A percentile compares a stretch with the other conserved stretches of the same genome.
These are phyloP conservation scores for Poicephalus gulielmi DNA, from an alignment of 2,113 vertebrate genomes.

Conservation along the genomic window DNA sequence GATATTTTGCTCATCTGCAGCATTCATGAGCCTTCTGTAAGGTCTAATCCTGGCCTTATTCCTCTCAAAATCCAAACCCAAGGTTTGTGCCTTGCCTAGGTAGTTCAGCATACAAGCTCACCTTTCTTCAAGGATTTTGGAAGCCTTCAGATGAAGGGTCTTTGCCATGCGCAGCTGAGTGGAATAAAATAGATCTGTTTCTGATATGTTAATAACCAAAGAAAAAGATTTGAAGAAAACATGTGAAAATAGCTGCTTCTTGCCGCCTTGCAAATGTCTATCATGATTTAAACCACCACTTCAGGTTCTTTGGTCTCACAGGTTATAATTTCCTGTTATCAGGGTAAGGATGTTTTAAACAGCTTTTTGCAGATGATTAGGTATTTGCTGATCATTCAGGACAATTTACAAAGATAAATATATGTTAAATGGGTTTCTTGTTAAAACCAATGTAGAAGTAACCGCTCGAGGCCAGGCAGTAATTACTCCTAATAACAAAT, in stretches of 20 bases:
- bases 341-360: constrained; percentile 63
- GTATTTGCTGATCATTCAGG: constrained; percentile 77
- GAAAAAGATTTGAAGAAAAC: background rate
- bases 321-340: constrained; percentile 71
- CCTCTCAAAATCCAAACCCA: background rate
- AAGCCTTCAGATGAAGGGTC: background rate
- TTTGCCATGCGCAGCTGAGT: background rate
- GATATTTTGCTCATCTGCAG: background rate
- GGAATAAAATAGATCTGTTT: background rate
- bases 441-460: constrained; percentile 77
- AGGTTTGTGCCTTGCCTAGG: background rate
- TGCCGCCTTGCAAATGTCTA: constrained; percentile 6
- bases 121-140: background rate
- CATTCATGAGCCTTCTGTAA: background rate
- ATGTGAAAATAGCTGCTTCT: background rate
- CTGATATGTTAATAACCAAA: background rate
- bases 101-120: fast-evolving
- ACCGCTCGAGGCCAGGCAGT: constrained; percentile 78
- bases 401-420: constrained; percentile 87
- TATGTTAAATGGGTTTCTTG: constrained; percentile 81
- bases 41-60: background rate
- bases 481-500: constrained; percentile 89
- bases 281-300: constrained; percentile 56
- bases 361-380: constrained; percentile 61
- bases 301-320: constrained; percentile 51